Evolutionary conservation across 2,113 vertebrate genomes (phyloP), one percentile per base, ranked within the genome.

Genomic region (Pygoscelis adeliae): DNA sequence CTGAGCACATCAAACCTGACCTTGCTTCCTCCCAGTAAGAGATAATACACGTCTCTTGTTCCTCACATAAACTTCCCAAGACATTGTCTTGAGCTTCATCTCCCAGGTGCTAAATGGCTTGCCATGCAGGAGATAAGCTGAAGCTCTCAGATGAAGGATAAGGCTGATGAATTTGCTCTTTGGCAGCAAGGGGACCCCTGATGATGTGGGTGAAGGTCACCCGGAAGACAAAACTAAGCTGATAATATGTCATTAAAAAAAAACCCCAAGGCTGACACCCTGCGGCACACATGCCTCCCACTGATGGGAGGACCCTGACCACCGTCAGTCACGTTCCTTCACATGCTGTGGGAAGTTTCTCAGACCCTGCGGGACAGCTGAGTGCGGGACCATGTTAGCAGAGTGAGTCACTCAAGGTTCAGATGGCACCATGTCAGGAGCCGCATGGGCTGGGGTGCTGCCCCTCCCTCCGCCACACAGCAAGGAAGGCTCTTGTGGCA

Each of bases 221-320:
- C 19, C 26, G 10, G 19, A 44, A 88, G 40, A 49, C 4, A 61
- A 25, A 89, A 36, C 66, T 72, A 21, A 83, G 44, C 11, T 61
- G 52, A 5, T 5, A 85, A n/a, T 3, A n/a, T 3, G 4, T 27
- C 17, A 46, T 14, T 14, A 0, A 22, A 42, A 52, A 76, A 40
- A 9, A 36, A 13, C 21, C 8, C 9, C 1, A 2, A 62, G 27
- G 22, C 44, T 44, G 40, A 69, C 11, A 49, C 10, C 20, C 18
- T 40, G 5, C 0, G 1, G 40, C 13, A 42, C 25, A 49, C 9
- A 17, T 10, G 17, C 15, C 12, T 42, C 15, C 30, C 0, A 0
- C 42, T 5, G 1, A 42, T 8, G 23, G 18, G 13, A 72, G 19
- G 22, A 91, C 32, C n/a, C 9, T 42, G 19, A 7, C 15, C 36